Evolutionary conservation across 2,888 invertebrate species (phyloP).

Genomic region (Elgonia sp.): DNA sequence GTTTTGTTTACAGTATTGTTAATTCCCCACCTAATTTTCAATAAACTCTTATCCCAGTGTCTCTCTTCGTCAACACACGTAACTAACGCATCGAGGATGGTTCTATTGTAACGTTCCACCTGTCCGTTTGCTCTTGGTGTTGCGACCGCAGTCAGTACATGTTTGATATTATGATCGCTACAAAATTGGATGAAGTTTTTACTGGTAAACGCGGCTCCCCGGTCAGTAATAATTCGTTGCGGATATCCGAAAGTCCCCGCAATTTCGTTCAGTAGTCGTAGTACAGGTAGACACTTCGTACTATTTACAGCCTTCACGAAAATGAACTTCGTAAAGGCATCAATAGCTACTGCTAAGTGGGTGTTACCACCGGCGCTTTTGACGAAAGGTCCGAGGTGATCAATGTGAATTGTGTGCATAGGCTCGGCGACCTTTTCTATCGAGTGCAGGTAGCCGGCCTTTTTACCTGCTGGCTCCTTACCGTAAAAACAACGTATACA

Average conservation of each 20-base stretch:
- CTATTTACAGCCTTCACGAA: background rate
- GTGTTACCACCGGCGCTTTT: background rate
- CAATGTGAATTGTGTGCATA: background rate
- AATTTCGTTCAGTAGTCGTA: background rate
- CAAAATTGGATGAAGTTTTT: background rate
- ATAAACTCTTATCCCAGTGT: slow-evolving; percentile 24
- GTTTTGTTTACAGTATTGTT: slow-evolving; percentile 19
- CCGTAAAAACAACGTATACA: slow-evolving; percentile 85
- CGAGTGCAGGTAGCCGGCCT: slow-evolving; percentile 52
- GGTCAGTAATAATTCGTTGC: background rate
- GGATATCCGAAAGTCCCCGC: background rate
- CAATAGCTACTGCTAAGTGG: background rate
- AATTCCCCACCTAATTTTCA: slow-evolving; percentile 33
- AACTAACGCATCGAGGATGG: background rate
- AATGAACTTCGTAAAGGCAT: background rate
- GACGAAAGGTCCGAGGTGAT: slow-evolving; percentile 3
- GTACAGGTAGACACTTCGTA: background rate
- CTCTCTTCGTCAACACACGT: background rate
- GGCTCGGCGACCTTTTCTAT: slow-evolving; percentile 7
- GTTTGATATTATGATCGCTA: background rate
- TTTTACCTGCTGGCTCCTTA: slow-evolving; percentile 79
- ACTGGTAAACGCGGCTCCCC: slow-evolving; percentile 9
- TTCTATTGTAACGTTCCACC: slow-evolving; percentile 22
- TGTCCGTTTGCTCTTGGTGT: slow-evolving; percentile 27
- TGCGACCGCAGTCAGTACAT: slow-evolving; percentile 7